phyloP scores from a whole-genome alignment of 1,140 invertebrate species.

The Neuroterus valhalla region DNA sequence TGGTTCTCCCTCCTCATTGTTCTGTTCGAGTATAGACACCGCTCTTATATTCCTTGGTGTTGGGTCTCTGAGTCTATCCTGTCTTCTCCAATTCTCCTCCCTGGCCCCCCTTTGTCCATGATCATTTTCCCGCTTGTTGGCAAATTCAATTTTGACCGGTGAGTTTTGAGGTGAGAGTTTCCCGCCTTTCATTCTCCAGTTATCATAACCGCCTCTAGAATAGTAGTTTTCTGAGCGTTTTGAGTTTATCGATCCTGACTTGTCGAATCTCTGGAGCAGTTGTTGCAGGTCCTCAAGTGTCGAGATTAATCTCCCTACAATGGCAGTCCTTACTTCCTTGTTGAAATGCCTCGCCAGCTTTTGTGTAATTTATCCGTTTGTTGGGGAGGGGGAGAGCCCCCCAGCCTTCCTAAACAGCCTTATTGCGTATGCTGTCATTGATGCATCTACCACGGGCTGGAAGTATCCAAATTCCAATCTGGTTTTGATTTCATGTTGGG shows the following conservation, averaged over 20 bases:
- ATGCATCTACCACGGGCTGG: neutral
- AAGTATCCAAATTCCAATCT: constrained; percentile 36
- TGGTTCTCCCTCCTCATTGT: neutral
- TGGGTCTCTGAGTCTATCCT: neutral
- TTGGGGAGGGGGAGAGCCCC: constrained; percentile 14
- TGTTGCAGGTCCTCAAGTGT: neutral
- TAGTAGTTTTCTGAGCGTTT: neutral
- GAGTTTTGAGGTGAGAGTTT: neutral
- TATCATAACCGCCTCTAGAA: neutral
- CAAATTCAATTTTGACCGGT: too few relatives aligned
- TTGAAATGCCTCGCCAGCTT: constrained; percentile 25
- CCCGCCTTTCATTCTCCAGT: neutral
- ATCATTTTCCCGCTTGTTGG: too few relatives aligned
- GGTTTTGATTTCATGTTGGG: constrained; percentile 30
- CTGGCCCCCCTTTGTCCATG: neutral
- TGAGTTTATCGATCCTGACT: neutral
- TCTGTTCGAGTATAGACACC: neutral
- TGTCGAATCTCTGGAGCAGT: neutral
- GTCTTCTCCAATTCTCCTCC: neutral
- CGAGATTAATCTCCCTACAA: neutral
- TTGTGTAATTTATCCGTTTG: constrained; percentile 1
- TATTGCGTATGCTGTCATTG: constrained; percentile 3
- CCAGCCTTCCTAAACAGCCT: constrained; percentile 24
- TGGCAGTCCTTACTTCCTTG: neutral
- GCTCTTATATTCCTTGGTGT: neutral